Percentiles rank a stretch among this genome's conserved stretches.
Conservation (phyloP, 2,888 invertebrate species). For the Teinopalpus imperialis region DNA sequence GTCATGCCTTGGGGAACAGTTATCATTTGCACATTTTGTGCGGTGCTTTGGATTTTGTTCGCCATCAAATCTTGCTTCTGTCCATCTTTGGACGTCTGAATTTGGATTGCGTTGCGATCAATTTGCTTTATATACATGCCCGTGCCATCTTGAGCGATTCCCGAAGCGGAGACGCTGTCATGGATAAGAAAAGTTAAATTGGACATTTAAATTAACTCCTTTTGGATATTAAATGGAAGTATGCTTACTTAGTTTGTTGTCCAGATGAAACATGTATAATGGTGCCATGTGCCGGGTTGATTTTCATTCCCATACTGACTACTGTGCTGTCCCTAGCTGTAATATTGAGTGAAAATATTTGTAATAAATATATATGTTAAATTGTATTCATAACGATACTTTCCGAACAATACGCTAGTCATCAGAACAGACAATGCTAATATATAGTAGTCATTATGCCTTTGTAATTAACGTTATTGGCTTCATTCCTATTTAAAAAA, state of each 20-base stretch:
- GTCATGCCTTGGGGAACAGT: slow-evolving; percentile 75
- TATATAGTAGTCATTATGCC: too few species aligned
- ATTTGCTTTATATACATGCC: slow-evolving; percentile 75
- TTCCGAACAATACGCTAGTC: neutral
- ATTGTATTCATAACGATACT: too few species aligned
- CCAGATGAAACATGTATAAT: slow-evolving; percentile 76
- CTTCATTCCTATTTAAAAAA: too few species aligned
- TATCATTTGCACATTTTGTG: slow-evolving; percentile 75
- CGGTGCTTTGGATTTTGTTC: slow-evolving; percentile 59
- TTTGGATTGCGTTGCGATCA: slow-evolving; percentile 69
- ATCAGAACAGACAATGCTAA: too few species aligned
- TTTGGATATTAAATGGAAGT: too few species aligned
- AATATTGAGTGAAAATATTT: slow-evolving; percentile 12
- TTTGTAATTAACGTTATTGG: too few species aligned
- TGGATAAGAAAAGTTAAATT: neutral
- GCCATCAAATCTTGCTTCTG: slow-evolving; percentile 62
- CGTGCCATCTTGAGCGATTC: slow-evolving; percentile 58
- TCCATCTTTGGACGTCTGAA: slow-evolving; percentile 63
- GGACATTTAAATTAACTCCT: too few species aligned
- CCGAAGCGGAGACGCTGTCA: slow-evolving; percentile 60
- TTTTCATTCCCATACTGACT: slow-evolving; percentile 77
- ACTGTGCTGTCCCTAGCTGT: slow-evolving; percentile 72
- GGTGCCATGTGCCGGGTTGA: slow-evolving; percentile 72
- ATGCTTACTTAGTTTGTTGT: slow-evolving; percentile 70
- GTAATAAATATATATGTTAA: too few species aligned